Base-by-base conservation (phyloP, 2,113 vertebrate species). In the Indicator indicator region DNA sequence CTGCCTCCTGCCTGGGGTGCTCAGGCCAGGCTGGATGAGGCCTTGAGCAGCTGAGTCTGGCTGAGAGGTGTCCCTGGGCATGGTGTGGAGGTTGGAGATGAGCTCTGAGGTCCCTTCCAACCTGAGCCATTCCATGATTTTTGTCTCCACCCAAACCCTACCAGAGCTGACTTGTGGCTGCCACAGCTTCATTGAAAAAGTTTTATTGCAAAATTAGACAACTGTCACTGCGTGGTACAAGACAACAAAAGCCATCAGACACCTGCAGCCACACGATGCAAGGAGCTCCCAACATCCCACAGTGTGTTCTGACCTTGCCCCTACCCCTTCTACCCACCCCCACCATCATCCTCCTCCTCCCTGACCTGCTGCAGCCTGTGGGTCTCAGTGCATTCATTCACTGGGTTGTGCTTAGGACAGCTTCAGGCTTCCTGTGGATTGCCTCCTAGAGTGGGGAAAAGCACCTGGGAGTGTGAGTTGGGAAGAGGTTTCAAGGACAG, bases 131-230 rank as follows among this genome's bases (percentile, higher is more conserved):
- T 52, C 50, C 36, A 36, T 21, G 20, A 3, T 42, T 40, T 44
- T 56, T 56, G 12, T 16, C 40, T 55, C 21, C 38, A 9, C 42
- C 46, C 23, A 27, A 55, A 8, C 36, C 64, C 12, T 55, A 2
- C 12, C 7, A 14, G 60, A 14, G 60, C 24, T 38, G 24, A 50
- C 11, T 16, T 16, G 4, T 14, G n/a, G 54, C 64, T 33, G 3
- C 73, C 36, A 28, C 28, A 50, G 48, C 1, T 72, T 95, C 54
- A 87, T 3, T 95, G 95, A 96, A 96, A 96, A 96, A 96, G 91
- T 88, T 97, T 97, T 97, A 97, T 97, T 97, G 97, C 95, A 97
- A 97, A 97, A 97, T 95, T 28, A 95, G 7, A 88, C 89, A 89
- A 91, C 78, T 60, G 83, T 75, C 63, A 48, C 7, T 20, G 48